Conservation (phyloP, 2,888 invertebrate genomes). For the Andrena bicolor region DNA sequence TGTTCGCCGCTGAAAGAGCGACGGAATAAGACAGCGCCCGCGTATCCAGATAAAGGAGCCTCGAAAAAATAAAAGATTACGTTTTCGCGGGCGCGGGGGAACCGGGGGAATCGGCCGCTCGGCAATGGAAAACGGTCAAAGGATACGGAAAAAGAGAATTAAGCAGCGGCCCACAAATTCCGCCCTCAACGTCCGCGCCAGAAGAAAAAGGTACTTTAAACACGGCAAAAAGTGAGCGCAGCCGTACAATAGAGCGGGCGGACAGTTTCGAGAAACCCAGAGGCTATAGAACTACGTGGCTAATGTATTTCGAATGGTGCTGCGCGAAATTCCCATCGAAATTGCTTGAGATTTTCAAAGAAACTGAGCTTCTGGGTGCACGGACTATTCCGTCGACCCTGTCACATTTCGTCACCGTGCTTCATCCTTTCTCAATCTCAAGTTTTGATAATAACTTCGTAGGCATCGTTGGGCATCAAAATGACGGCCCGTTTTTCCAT, state of each 20-base stretch:
- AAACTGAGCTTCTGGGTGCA: no score
- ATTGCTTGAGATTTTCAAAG: no score
- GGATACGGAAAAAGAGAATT: slow-evolving; percentile 66
- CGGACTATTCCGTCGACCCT: no score
- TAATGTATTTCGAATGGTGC: no score
- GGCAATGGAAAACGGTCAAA: slow-evolving; percentile 41
- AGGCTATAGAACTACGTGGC: background rate
- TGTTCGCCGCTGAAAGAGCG: slow-evolving; percentile 30
- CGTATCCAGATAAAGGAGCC: slow-evolving; percentile 52
- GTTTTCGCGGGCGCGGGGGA: slow-evolving; percentile 25
- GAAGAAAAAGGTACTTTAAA: slow-evolving; percentile 53
- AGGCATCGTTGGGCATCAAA: no score
- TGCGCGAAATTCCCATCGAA: no score
- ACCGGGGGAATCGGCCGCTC: background rate
- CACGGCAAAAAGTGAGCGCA: slow-evolving; percentile 48
- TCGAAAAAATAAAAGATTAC: slow-evolving; percentile 46
- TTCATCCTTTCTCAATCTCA: no score
- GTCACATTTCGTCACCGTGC: no score
- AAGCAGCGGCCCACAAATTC: slow-evolving; percentile 66
- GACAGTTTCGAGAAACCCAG: slow-evolving; percentile 9
- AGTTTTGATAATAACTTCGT: no score
- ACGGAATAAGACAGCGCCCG: slow-evolving; percentile 31
- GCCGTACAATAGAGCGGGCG: slow-evolving; percentile 25
- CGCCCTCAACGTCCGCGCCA: slow-evolving; percentile 35
- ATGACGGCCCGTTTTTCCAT: no score